These are phyloP conservation scores for Lepeophtheirus nordmannii DNA, from an alignment of 2,888 invertebrate species.

Conservation along the genomic window DNA sequence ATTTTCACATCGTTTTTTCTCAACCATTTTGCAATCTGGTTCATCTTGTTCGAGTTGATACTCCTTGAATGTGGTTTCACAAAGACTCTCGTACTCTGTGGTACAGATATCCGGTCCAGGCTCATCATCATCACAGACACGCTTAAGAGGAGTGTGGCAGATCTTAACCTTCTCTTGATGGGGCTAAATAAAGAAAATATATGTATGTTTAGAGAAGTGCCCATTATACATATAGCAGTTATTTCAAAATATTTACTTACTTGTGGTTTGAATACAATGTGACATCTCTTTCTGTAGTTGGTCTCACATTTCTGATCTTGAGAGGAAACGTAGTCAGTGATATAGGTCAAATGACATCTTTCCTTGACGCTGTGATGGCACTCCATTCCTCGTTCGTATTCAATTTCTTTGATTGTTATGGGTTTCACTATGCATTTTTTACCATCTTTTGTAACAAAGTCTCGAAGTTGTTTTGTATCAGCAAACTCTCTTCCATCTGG, in stretches of 20 bases:
- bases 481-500: no score
- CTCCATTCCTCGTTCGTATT: neutral
- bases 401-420: neutral
- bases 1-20: neutral
- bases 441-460: no score
- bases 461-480: no score
- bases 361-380: neutral
- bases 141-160: neutral
- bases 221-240: no score
- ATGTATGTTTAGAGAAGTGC: neutral
- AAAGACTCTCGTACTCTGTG: neutral
- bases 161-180: neutral
- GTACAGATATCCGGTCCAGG: neutral
- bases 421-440: no score
- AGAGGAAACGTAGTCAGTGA: conserved; percentile 8
- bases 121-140: neutral
- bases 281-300: conserved; percentile 10
- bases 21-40: neutral
- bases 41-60: neutral
- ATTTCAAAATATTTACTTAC: neutral
- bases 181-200: neutral
- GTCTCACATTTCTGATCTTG: conserved; percentile 13
- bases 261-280: neutral
- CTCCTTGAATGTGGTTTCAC: conserved; percentile 3
- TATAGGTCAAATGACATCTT: conserved; percentile 9